phyloP scores from a whole-genome alignment of 2,113 vertebrate genomes.

The Oncorhynchus clarkii region DNA sequence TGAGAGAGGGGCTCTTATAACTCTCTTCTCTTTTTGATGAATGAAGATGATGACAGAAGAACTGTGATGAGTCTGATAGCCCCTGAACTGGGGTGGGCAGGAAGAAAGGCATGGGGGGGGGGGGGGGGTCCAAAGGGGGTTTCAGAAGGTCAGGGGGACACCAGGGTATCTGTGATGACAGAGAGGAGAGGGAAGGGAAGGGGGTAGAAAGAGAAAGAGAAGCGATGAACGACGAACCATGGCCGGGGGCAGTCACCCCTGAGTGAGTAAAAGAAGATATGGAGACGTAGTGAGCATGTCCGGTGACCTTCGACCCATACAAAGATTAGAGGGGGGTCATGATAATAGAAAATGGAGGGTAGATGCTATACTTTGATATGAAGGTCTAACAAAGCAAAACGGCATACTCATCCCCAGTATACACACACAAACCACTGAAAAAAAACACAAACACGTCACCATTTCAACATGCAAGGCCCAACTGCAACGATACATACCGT shows the following conservation, averaged over 20 bases:
- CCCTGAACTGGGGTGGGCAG: no score
- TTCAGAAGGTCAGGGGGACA: no score
- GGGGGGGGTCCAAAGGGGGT: no score
- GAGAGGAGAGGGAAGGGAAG: not conserved
- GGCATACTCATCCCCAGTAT: not conserved
- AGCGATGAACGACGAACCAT: no score
- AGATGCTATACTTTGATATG: not conserved
- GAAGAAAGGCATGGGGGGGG: not conserved
- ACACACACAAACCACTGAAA: not conserved
- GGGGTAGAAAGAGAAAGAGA: no score
- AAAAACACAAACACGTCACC: not conserved
- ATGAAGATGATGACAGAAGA: no score
- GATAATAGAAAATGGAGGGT: constrained; percentile 22
- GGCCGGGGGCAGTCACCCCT: not conserved
- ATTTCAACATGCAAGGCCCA: no score
- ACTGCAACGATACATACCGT: no score
- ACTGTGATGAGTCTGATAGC: no score
- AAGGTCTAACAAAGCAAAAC: not conserved
- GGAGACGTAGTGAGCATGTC: constrained; percentile 19
- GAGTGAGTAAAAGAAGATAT: constrained; percentile 11
- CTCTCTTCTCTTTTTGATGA: no score
- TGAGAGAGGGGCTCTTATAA: no score
- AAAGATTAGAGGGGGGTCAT: constrained; percentile 5
- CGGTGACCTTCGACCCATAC: constrained; percentile 40
- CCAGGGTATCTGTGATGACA: no score